These are phyloP conservation scores for Pseudomyrmex sp. DNA, from an alignment of 1,140 invertebrate species.

Conservation along the genomic window DNA sequence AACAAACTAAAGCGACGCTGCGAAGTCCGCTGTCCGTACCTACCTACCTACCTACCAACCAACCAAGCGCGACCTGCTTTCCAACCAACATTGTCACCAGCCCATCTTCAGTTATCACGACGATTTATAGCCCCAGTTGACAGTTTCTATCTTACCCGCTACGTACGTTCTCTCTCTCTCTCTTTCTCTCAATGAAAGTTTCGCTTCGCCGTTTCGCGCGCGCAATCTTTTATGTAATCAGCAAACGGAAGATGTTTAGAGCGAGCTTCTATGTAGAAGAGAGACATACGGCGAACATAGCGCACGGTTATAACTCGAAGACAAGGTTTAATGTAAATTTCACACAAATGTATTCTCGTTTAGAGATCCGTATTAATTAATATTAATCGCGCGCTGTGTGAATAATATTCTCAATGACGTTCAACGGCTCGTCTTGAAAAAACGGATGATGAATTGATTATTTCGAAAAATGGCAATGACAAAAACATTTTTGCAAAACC, in stretches of 20 bases:
- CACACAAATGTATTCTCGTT: not conserved
- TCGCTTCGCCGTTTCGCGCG: not conserved
- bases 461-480: not conserved
- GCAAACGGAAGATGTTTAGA: conserved; percentile 4
- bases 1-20: conserved; percentile 68
- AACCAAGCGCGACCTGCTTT: conserved; percentile 67
- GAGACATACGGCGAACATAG: not conserved
- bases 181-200: conserved; percentile 49
- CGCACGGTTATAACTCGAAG: no score
- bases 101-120: conserved; percentile 67
- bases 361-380: not conserved
- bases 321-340: conserved; percentile 5
- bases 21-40: conserved; percentile 60
- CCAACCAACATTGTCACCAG: conserved; percentile 66
- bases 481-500: conserved; percentile 3
- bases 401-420: not conserved
- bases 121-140: conserved; percentile 68
- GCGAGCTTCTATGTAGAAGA: conserved; percentile 15
- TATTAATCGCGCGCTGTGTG: not conserved
- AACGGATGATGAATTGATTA: no score
- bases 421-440: not conserved
- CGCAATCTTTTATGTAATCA: conserved; percentile 42
- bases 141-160: conserved; percentile 70
- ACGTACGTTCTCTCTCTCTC: not conserved
- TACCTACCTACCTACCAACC: conserved; percentile 43